These are phyloP conservation scores for Parauchenoglanis punctatus DNA, from an alignment of 2,797 vertebrate genomes.

Conservation along the genomic window DNA sequence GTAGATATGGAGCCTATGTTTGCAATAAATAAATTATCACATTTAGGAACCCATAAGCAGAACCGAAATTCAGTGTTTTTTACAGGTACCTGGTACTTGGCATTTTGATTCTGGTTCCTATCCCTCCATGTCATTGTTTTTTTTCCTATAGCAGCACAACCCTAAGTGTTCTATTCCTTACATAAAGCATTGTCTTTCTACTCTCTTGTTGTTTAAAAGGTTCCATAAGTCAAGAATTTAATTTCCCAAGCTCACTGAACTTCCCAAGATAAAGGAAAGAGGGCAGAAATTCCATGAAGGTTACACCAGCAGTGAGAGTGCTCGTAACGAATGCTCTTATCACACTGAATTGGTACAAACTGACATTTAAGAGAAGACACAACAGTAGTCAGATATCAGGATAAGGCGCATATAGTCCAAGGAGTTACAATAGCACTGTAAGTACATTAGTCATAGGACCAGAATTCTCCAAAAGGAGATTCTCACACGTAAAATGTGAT, in stretches of 20 bases:
- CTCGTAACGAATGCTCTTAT: background rate
- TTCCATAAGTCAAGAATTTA: background rate
- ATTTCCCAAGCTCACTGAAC: background rate
- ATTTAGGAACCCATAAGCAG: too few relatives aligned
- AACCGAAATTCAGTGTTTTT: too few relatives aligned
- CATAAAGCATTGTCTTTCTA: background rate
- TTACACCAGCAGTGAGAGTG: background rate
- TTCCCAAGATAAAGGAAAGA: background rate
- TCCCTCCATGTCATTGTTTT: background rate
- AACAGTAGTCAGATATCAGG: background rate
- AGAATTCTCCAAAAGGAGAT: background rate
- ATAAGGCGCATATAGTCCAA: background rate
- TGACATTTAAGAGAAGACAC: background rate
- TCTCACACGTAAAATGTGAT: background rate
- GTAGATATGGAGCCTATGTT: too few relatives aligned
- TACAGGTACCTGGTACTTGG: too few relatives aligned
- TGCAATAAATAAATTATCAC: too few relatives aligned
- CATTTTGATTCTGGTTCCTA: too few relatives aligned
- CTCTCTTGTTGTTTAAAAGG: background rate
- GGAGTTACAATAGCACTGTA: background rate
- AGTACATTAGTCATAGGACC: background rate
- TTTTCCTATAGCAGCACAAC: background rate
- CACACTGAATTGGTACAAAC: background rate
- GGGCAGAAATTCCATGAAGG: background rate
- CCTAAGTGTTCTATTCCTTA: background rate